Conservation (phyloP, 2,888 invertebrate species). For the Tiphia femorata region DNA sequence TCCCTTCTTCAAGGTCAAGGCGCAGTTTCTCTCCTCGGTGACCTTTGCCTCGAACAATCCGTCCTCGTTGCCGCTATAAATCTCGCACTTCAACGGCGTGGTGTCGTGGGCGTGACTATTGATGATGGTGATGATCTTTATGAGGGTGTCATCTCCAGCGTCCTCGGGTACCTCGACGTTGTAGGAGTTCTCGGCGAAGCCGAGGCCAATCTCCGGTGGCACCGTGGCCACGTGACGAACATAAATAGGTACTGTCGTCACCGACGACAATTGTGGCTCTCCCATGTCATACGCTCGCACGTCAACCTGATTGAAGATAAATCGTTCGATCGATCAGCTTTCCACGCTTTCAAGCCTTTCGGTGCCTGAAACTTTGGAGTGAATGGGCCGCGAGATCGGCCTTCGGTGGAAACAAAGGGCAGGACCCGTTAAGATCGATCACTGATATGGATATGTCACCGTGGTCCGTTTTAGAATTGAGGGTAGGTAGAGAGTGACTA, state of each 20-base stretch:
- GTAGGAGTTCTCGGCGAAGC: constrained; percentile 90
- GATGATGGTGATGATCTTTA: constrained; percentile 81
- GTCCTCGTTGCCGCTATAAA: constrained; percentile 82
- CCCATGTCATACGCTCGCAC: constrained; percentile 89
- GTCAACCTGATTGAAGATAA: no score
- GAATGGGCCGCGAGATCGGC: no score
- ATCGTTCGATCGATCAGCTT: no score
- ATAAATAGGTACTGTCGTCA: constrained; percentile 84
- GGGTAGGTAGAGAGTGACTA: no score
- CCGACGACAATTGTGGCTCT: constrained; percentile 85
- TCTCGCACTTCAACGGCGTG: constrained; percentile 83
- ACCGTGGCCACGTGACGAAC: constrained; percentile 85
- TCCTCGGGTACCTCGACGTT: constrained; percentile 87
- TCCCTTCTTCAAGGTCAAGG: constrained; percentile 79
- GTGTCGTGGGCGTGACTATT: constrained; percentile 79
- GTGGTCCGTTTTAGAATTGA: no score
- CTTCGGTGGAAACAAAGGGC: no score
- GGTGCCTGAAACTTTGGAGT: no score
- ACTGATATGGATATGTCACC: no score
- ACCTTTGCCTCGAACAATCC: constrained; percentile 81
- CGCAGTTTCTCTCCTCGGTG: constrained; percentile 86
- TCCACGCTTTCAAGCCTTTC: no score
- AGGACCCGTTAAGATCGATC: no score
- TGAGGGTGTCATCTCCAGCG: constrained; percentile 75
- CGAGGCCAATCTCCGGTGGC: constrained; percentile 81